Conservation (phyloP, 2,113 vertebrate species). For the Hippoglossus stenolepis region DNA sequence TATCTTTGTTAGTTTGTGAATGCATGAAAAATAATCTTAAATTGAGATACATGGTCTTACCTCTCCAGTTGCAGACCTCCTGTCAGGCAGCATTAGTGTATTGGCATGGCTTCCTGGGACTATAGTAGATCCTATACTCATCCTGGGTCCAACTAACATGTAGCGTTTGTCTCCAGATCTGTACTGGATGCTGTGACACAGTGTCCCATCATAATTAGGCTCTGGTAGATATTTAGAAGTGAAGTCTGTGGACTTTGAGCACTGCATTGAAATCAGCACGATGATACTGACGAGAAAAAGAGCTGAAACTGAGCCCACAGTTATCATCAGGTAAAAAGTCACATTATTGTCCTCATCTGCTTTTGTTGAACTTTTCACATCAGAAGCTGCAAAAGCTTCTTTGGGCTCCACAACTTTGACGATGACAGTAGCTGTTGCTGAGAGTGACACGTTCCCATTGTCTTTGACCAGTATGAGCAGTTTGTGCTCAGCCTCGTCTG, state of each 20-base stretch:
- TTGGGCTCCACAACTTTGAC: slow-evolving; percentile 8
- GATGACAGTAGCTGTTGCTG: no score
- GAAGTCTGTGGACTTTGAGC: slow-evolving; percentile 6
- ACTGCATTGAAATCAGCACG: slow-evolving; percentile 48
- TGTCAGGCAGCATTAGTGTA: slow-evolving; percentile 41
- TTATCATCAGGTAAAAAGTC: slow-evolving; percentile 30
- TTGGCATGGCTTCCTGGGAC: slow-evolving; percentile 61
- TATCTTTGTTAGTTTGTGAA: no score
- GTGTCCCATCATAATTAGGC: slow-evolving; percentile 34
- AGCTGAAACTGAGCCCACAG: slow-evolving; percentile 30
- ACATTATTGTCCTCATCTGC: slow-evolving; percentile 7
- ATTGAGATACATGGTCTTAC: background rate
- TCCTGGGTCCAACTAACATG: slow-evolving; percentile 70
- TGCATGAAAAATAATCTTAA: no score
- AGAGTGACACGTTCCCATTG: no score
- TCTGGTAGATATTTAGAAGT: slow-evolving; percentile 20
- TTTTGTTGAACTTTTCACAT: background rate
- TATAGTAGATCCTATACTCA: slow-evolving; percentile 68
- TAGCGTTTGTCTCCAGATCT: slow-evolving; percentile 46
- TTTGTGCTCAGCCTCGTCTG: no score
- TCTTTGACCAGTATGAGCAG: no score
- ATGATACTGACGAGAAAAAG: slow-evolving; percentile 65
- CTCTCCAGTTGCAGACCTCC: slow-evolving; percentile 7
- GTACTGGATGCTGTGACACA: slow-evolving; percentile 49
- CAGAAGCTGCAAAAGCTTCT: slow-evolving; percentile 19